These are phyloP conservation scores for Talpa occidentalis DNA, from an alignment of 2,113 vertebrate genomes.

Conservation along the genomic window DNA sequence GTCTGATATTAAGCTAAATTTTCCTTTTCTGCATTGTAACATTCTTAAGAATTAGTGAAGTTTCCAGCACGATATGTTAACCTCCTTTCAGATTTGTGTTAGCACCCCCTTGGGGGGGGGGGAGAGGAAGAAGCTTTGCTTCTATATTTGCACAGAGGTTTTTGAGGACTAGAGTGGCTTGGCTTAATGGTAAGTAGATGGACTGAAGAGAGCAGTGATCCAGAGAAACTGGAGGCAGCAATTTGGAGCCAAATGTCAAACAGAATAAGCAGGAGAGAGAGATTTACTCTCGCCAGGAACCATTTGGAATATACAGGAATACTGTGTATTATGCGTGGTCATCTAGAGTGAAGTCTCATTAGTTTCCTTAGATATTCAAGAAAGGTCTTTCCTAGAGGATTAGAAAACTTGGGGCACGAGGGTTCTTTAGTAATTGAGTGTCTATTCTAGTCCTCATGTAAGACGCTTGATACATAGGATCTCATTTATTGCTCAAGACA, in stretches of 20 bases:
- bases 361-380: constrained; percentile 34
- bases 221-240: not conserved
- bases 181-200: not conserved
- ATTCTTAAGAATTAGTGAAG: not conserved
- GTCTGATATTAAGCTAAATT: not conserved
- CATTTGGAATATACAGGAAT: not conserved
- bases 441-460: not conserved
- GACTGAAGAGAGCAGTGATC: not conserved
- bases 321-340: not conserved
- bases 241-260: not conserved
- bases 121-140: not conserved
- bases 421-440: not conserved
- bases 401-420: not conserved
- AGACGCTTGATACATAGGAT: not conserved
- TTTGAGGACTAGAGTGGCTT: not conserved
- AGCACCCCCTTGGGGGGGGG: not conserved
- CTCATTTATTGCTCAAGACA: not conserved
- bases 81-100: not conserved
- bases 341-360: not conserved
- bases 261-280: not conserved
- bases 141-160: not conserved
- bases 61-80: not conserved
- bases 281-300: not conserved
- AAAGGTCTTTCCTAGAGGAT: not conserved
- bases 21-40: not conserved